These are phyloP conservation scores for Cathartes aura DNA, from an alignment of 2,113 vertebrate genomes.

Conservation along the genomic window DNA sequence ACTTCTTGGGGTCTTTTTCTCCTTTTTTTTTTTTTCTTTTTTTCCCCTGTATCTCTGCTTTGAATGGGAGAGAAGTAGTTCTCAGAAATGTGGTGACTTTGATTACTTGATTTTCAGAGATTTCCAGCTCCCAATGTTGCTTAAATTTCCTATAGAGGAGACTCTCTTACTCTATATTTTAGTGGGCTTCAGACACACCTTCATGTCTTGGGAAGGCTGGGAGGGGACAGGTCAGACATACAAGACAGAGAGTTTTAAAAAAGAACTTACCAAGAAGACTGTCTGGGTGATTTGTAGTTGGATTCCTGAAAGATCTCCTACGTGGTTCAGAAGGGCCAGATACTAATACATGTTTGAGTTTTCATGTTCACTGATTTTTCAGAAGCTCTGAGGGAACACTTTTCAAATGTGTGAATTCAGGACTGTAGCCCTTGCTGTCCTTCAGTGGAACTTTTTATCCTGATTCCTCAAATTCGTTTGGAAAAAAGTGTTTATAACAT, in stretches of 20 bases:
- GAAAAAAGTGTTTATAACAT: neutral
- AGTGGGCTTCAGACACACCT: neutral
- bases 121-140: neutral
- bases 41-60: rapidly evolving
- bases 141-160: neutral
- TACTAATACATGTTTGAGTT: neutral
- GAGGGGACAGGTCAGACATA: neutral
- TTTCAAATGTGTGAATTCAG: neutral
- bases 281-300: neutral
- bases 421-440: neutral
- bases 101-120: neutral
- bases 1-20: rapidly evolving
- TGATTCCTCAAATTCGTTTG: neutral
- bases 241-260: neutral
- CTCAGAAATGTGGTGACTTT: neutral
- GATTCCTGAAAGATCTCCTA: neutral
- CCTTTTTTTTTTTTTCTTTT: no score
- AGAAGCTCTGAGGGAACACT: neutral
- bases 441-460: neutral
- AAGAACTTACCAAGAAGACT: neutral
- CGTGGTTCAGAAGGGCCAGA: neutral
- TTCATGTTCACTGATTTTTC: neutral
- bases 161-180: neutral
- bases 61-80: neutral
- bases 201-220: neutral